These are phyloP conservation scores for Pterophyllum scalare DNA, from an alignment of 2,113 vertebrate genomes.

Conservation along the genomic window DNA sequence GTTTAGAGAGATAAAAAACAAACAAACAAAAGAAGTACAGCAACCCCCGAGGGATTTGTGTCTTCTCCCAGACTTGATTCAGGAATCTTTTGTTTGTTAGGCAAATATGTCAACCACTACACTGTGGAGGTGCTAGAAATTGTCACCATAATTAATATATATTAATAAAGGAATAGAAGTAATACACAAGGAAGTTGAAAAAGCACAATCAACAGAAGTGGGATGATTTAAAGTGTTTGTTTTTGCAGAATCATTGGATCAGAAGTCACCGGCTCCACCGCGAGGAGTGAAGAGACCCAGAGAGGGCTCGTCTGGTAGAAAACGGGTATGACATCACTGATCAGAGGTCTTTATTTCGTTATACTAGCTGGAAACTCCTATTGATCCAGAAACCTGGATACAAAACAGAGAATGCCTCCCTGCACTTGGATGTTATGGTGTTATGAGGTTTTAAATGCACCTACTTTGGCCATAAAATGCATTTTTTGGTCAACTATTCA, in stretches of 20 bases:
- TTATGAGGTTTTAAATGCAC: not conserved
- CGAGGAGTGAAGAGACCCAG: slow-evolving; percentile 87
- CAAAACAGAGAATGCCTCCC: not conserved
- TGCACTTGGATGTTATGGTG: not conserved
- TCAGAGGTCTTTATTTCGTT: not conserved
- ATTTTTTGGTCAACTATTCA: not conserved
- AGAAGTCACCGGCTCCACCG: slow-evolving; percentile 46
- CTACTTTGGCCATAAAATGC: not conserved
- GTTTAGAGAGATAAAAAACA: no score
- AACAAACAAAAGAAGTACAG: not conserved
- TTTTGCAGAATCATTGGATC: slow-evolving; percentile 57
- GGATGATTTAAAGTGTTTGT: not conserved
- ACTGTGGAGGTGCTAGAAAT: not conserved
- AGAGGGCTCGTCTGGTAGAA: slow-evolving; percentile 86
- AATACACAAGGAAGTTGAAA: not conserved
- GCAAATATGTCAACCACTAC: not conserved
- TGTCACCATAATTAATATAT: not conserved
- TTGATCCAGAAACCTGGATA: not conserved
- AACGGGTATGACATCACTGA: slow-evolving; percentile 82
- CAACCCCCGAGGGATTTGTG: no score
- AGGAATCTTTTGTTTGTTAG: not conserved
- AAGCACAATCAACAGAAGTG: not conserved
- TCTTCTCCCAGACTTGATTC: not conserved
- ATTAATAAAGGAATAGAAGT: not conserved
- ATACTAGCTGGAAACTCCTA: not conserved